Base-by-base conservation (phyloP, 2,113 vertebrate genomes). In the Calidris pygmaea region DNA sequence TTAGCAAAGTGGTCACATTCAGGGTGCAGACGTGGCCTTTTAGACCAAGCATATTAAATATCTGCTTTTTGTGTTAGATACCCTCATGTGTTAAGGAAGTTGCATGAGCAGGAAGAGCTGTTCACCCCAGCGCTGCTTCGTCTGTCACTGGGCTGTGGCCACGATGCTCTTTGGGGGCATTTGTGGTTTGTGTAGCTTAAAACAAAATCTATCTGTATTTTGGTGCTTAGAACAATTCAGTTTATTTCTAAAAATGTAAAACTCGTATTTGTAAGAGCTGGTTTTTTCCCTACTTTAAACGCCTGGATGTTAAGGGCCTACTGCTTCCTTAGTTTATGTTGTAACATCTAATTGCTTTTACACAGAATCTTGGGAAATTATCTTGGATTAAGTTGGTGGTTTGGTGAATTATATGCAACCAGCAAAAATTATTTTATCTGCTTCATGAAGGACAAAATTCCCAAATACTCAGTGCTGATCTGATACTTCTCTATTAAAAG, bases 31-130 rank as follows among this genome's bases (percentile, higher is more conserved):
- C 9, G 6, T 8, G 21, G 16, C 6, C 55, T 47, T 47, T n/a
- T 21, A 45, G 56, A 35, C 37, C 53, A 41, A 47, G 10, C 12
- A 3, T 16, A 6, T 29, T 15, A 15, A 35, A 34, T 11, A 15
- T 1, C 4, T 22, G 5, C 21, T 26, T 52, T 26, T 43, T 15
- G 11, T 14, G 26, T 32, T 34, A 23, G 35, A 7, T 32, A 37
- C 9, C 17, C 24, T 34, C 16, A 1, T 6, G 15, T 8, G 15
- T 32, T 41, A 30, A 29, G 30, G 3, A 41, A 65, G 18, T 9
- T 14, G 37, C 24, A 4, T 34, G 13, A 26, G 13, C 27, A 9
- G 9, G 11, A 7, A 1, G 30, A 12, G 22, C 45, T 10, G 0
- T 21, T 68, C 34, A 13, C 34, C 26, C 32, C 27, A 9, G 9